Conservation (phyloP, 2,888 invertebrate species). For the Meganola albula region DNA sequence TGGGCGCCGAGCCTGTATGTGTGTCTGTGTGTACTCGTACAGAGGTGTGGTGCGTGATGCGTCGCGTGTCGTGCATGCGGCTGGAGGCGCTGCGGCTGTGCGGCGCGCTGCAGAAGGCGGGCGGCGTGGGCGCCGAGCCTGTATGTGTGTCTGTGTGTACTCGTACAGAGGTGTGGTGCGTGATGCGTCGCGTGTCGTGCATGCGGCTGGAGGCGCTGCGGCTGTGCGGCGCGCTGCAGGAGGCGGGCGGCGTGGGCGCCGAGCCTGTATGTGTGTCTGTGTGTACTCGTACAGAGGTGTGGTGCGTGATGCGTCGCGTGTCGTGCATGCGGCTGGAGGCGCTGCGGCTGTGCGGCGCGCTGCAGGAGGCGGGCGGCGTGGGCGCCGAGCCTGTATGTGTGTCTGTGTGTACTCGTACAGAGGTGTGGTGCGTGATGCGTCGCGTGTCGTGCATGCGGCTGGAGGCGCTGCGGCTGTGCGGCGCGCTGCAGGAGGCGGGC, state of each 20-base stretch:
- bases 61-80: constrained; percentile 87
- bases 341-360: constrained; percentile 86
- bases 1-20: constrained; percentile 94
- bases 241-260: constrained; percentile 93
- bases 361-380: constrained; percentile 95
- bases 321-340: constrained; percentile 83
- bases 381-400: constrained; percentile 92
- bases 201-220: constrained; percentile 85
- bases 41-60: constrained; percentile 87
- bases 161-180: constrained; percentile 81
- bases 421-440: constrained; percentile 86
- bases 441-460: constrained; percentile 85
- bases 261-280: constrained; percentile 89
- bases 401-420: constrained; percentile 51
- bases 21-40: constrained; percentile 10
- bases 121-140: constrained; percentile 93
- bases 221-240: constrained; percentile 85
- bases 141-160: constrained; percentile 78
- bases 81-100: constrained; percentile 86
- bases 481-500: constrained; percentile 89
- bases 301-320: constrained; percentile 86
- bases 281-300: constrained; percentile 77
- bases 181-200: constrained; percentile 88
- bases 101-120: constrained; percentile 88
- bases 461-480: constrained; percentile 88